phyloP scores from a whole-genome alignment of 2,797 vertebrate genomes.

The Onychomys leucogaster region DNA sequence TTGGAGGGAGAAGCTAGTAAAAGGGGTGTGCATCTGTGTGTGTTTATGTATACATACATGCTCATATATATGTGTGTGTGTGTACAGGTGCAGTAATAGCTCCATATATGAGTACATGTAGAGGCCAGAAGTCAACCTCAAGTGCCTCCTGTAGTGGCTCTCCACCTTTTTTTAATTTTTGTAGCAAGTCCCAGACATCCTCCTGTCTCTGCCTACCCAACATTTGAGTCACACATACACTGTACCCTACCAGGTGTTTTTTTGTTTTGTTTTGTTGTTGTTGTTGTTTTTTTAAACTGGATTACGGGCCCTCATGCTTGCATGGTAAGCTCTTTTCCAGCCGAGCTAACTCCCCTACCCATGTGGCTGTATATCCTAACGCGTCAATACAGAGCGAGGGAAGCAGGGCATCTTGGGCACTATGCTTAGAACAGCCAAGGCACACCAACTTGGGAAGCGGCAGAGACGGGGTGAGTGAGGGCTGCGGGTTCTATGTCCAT shows the following conservation, averaged over 20 bases:
- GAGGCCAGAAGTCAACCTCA: background rate
- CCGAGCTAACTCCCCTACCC: background rate
- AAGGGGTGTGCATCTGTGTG: background rate
- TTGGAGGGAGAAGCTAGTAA: slow-evolving; percentile 41
- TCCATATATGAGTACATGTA: background rate
- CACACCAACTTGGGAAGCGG: background rate
- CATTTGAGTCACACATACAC: background rate
- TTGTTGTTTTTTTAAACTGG: background rate
- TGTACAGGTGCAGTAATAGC: too few relatives aligned
- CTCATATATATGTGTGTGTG: background rate
- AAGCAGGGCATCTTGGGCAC: background rate
- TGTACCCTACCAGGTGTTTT: background rate
- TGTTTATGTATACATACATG: too few relatives aligned
- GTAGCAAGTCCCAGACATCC: background rate
- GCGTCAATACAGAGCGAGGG: background rate
- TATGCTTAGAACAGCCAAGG: background rate
- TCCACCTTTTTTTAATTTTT: background rate
- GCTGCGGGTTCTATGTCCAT: background rate
- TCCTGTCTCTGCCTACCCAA: background rate
- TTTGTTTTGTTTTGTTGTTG: too few relatives aligned
- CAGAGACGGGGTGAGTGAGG: background rate
- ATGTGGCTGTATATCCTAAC: background rate
- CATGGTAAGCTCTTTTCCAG: background rate
- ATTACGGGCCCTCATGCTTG: background rate
- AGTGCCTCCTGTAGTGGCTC: background rate